Evolutionary conservation across 2,113 vertebrate species (phyloP).

Genomic region (Dendropsophus ebraccatus): DNA sequence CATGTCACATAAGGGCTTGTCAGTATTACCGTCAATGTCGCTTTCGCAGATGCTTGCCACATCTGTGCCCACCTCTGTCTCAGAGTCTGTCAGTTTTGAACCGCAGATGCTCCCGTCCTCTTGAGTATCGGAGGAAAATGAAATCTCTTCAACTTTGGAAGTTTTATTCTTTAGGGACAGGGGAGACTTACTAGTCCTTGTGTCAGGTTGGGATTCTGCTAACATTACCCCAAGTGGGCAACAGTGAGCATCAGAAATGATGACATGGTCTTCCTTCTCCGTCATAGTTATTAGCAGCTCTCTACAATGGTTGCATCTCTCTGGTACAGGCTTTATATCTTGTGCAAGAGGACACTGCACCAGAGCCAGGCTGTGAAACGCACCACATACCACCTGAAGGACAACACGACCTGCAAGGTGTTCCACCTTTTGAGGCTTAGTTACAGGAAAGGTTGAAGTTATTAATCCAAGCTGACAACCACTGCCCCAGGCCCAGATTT

Average conservation of each 20-base stretch:
- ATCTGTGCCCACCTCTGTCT: conserved; percentile 32
- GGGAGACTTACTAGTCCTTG: not conserved
- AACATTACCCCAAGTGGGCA: conserved; percentile 85
- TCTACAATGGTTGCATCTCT: conserved; percentile 92
- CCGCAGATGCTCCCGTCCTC: conserved; percentile 47
- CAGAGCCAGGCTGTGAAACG: conserved; percentile 89
- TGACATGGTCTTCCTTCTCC: conserved; percentile 97
- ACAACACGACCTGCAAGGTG: conserved; percentile 87
- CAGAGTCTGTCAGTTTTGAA: conserved; percentile 58
- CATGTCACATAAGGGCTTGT: not conserved
- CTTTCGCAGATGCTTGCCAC: conserved; percentile 39
- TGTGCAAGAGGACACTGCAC: conserved; percentile 84
- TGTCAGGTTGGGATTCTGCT: conserved; percentile 70
- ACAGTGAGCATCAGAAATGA: conserved; percentile 95
- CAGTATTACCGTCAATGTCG: not conserved
- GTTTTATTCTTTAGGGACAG: conserved; percentile 57
- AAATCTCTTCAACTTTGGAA: conserved; percentile 49
- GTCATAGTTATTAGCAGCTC: conserved; percentile 96
- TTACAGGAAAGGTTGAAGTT: conserved; percentile 79
- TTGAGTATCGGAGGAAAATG: conserved; percentile 58
- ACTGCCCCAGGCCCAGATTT: conserved; percentile 96
- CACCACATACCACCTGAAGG: conserved; percentile 91
- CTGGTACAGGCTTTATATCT: conserved; percentile 80
- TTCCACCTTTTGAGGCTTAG: conserved; percentile 89
- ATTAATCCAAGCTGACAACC: conserved; percentile 90